phyloP scores from a whole-genome alignment of 2,113 vertebrate genomes.

The Nerophis ophidion region DNA sequence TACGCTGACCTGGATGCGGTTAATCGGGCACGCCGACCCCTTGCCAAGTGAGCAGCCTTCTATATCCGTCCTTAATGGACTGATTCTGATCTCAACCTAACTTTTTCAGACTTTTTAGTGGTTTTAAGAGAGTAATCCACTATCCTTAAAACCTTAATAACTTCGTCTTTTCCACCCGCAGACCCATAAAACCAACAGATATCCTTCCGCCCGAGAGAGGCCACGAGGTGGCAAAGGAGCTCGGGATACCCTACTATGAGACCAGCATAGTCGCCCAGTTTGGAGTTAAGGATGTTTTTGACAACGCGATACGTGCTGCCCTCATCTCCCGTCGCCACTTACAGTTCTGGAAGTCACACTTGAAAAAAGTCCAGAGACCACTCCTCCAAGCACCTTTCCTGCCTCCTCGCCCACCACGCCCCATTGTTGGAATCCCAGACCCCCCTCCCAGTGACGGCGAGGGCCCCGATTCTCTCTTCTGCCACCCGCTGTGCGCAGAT shows the following conservation, averaged over 20 bases:
- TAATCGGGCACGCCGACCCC: slow-evolving; percentile 81
- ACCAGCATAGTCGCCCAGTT: slow-evolving; percentile 90
- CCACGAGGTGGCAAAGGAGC: slow-evolving; percentile 86
- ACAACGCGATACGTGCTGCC: slow-evolving; percentile 87
- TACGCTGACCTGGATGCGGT: slow-evolving; percentile 89
- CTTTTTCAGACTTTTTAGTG: slow-evolving; percentile 5
- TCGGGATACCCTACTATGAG: slow-evolving; percentile 87
- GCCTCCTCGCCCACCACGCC: slow-evolving; percentile 81
- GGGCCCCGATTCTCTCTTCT: slow-evolving; percentile 77
- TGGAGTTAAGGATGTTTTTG: slow-evolving; percentile 88
- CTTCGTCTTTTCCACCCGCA: slow-evolving; percentile 39
- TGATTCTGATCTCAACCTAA: slow-evolving; percentile 4
- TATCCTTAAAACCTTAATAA: slow-evolving; percentile 4
- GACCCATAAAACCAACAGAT: slow-evolving; percentile 86
- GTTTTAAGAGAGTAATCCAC: slow-evolving; percentile 2
- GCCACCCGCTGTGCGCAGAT: slow-evolving; percentile 77
- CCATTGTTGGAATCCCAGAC: slow-evolving; percentile 79
- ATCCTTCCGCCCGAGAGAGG: slow-evolving; percentile 84
- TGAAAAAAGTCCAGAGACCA: slow-evolving; percentile 83
- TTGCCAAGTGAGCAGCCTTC: slow-evolving; percentile 79
- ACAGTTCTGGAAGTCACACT: slow-evolving; percentile 90
- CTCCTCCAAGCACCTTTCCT: slow-evolving; percentile 84
- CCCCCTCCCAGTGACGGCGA: slow-evolving; percentile 63
- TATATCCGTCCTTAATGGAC: slow-evolving; percentile 19
- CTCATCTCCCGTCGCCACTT: slow-evolving; percentile 86